These are phyloP conservation scores for Tragulus kanchil DNA, from an alignment of 2,113 vertebrate species.

Conservation along the genomic window DNA sequence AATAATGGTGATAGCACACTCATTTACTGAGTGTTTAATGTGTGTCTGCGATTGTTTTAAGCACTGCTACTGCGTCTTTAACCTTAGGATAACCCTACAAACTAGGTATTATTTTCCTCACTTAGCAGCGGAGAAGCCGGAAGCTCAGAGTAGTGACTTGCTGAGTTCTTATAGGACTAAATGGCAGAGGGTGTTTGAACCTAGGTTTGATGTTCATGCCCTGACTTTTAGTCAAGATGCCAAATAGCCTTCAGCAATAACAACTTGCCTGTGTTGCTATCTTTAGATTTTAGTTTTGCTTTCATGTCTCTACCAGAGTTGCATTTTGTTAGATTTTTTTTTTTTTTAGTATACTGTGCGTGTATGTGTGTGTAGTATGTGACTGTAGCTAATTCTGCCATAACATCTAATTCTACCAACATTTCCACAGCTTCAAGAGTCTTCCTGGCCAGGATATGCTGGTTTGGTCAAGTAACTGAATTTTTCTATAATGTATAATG, in stretches of 20 bases:
- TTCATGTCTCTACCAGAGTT: slow-evolving; percentile 17
- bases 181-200: background rate
- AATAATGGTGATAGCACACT: background rate
- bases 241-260: background rate
- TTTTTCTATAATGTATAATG: background rate
- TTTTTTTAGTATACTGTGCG: background rate
- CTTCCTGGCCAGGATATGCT: background rate
- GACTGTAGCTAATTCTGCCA: background rate
- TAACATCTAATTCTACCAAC: background rate
- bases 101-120: background rate
- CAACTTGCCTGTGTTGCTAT: background rate
- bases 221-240: background rate
- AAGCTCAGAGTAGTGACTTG: background rate
- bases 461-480: background rate
- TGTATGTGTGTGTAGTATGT: background rate
- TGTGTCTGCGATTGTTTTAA: background rate
- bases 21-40: background rate
- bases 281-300: slow-evolving; percentile 27
- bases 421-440: background rate
- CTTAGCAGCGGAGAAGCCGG: background rate
- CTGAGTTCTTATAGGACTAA: background rate
- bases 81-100: background rate
- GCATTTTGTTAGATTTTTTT: background rate
- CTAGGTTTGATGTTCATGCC: background rate
- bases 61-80: background rate